phyloP scores from a whole-genome alignment of 2,113 vertebrate genomes.

The Notarius quadriscutis region DNA sequence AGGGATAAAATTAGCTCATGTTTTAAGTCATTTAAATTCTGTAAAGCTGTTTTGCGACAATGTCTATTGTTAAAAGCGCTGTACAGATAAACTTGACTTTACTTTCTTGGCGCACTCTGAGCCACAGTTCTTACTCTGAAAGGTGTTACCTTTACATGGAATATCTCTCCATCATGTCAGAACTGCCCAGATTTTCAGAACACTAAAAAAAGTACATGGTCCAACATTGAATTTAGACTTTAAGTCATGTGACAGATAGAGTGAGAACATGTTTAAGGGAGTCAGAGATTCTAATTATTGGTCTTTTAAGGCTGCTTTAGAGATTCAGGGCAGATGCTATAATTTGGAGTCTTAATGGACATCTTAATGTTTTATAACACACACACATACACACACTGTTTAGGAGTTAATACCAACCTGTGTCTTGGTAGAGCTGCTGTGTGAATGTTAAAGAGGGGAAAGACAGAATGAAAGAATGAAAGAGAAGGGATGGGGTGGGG shows the following conservation, averaged over 20 bases:
- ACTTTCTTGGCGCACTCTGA: background rate
- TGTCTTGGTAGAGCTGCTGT: conserved; percentile 20
- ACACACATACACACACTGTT: background rate
- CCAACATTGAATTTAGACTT: background rate
- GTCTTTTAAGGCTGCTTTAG: background rate
- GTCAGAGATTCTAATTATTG: background rate
- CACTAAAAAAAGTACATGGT: background rate
- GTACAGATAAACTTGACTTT: no score
- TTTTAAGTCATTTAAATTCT: no score
- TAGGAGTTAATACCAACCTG: conserved; percentile 24
- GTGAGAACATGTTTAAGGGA: background rate
- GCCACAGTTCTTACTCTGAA: background rate
- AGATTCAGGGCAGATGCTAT: background rate
- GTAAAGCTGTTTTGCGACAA: no score
- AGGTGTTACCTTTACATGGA: background rate
- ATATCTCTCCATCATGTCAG: background rate
- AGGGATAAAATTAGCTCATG: no score
- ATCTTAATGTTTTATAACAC: conserved; percentile 10
- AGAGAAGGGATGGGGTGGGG: background rate
- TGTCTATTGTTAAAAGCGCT: no score
- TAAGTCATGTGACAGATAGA: background rate
- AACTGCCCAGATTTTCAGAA: background rate
- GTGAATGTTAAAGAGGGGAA: conserved; percentile 4
- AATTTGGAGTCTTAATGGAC: background rate
- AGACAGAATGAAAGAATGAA: background rate